Evolutionary conservation across 1,140 invertebrate species (phyloP), one percentile per base, ranked within the genome.

Genomic region (Melipona quadrifasciata): DNA sequence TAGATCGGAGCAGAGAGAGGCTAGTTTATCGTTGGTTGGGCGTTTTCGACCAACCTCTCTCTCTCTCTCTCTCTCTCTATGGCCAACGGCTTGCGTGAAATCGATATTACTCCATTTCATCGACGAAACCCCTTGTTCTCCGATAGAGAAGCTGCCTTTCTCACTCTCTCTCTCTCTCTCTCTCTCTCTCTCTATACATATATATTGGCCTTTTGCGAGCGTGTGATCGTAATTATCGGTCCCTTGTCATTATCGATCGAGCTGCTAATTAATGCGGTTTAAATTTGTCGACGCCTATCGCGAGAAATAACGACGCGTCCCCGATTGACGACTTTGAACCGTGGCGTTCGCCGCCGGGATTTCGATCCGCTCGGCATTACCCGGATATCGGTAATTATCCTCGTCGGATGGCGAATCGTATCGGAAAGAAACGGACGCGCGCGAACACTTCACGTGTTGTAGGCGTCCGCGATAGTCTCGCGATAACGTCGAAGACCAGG

Each of bases 21-120:
- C 57, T 81, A 79, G 78, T 80, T 82, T 71, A 64, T 61, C 75
- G 65, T 81, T 82, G 65, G 73, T 82, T 53, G 61, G 27, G 47
- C 82, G 67, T 75, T 84, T 61, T 80, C 68, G n/a, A n/a, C n/a
- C n/a, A n/a, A n/a, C n/a, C n/a, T n/a, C 39, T 39, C 39, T 39
- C 39, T 39, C 39, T 39, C 39, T 39, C 39, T 39, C 39, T 39
- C 39, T 39, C 39, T 51, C 61, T 68, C 53, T 55, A 16, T 61
- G 24, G 10, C 47, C 65, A 47, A 39, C 27, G 39, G 58, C 47
- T 47, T 17, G 51, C 64, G 34, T 19, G 67, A 64, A 51, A 88
- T 88, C 86, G 86, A 87, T 87, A 87, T 81, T 55, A 58, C 65
- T 86, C 65, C 75, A 61, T 87, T 85, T 81, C 73, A 74, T 57